Evolutionary conservation across 1,140 invertebrate genomes (phyloP), one percentile per base, ranked within the genome.

Genomic region (Orchestia grillus): DNA sequence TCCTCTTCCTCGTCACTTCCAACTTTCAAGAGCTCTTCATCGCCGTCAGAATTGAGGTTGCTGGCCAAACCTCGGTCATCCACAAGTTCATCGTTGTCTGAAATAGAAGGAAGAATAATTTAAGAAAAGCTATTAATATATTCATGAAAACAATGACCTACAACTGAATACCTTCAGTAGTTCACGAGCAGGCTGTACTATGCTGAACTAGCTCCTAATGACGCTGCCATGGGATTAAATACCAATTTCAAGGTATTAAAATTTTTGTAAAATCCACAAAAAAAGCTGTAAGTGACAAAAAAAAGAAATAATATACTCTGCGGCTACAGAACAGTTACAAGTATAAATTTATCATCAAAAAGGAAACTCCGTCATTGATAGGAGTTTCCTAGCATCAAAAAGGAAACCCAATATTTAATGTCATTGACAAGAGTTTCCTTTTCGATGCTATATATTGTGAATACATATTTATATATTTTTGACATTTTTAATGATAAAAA

Each of bases 1-100:
- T 92, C 90, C 40, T 94, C 92, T 94, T 94, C 92, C 15, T 94
- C 92, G 41, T 94, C 92, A 94, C 92, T 94, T n/a, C 92, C 92
- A 44, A 94, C 92, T 94, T 47, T 44, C 44, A 94, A 40, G 41
- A 94, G 92, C 44, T 94, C 92, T 94, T 94, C 92, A 19, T 94
- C 92, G 28, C 43, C 92, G 92, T 94, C 92, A 19, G 92, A 94
- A 44, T 94, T 94, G 4, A 23, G 43, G 92, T 44, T 94, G 44
- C 92, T 94, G 4, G 44, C 44, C 88, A 90, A 90, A 36, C 88
- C 88, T 90, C 43, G 88, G 43, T 90, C 88, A 28, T 90, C 88
- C 16, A 90, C n/a, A 36, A 90, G 88, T 90, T 90, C 88, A 90
- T 90, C 88, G 42, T 90, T 90, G 3, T 90, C 88, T 90, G 88